A percentile compares a stretch with the other conserved stretches of the same genome.
These are phyloP conservation scores for Tachuris rubrigastra DNA, from an alignment of 2,113 vertebrate genomes.

Conservation along the genomic window DNA sequence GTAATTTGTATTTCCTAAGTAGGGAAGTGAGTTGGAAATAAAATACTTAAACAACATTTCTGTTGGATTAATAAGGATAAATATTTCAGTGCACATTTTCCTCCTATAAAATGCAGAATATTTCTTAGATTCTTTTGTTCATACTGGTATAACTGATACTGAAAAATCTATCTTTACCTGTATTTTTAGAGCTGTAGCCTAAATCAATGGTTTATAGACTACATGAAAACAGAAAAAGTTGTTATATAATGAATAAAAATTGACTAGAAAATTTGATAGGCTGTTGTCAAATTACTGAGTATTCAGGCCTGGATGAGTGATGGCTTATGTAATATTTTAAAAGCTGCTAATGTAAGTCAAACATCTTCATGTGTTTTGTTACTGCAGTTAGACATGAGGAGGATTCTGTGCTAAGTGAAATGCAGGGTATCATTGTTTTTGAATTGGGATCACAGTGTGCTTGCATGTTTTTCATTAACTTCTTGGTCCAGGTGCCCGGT, in stretches of 20 bases:
- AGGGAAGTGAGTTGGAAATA: not conserved
- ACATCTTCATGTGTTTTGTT: not conserved
- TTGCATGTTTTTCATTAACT: not conserved
- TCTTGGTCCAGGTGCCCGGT: not conserved
- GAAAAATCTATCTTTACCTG: not conserved
- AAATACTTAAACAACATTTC: not conserved
- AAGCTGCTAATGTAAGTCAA: not conserved
- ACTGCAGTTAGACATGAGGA: not conserved
- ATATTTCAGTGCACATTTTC: not conserved
- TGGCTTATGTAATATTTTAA: not conserved
- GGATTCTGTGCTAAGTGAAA: not conserved
- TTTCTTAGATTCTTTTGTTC: not conserved
- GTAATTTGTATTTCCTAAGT: not conserved
- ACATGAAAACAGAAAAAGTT: not conserved
- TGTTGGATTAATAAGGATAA: not conserved
- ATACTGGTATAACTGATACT: not conserved
- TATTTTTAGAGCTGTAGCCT: not conserved
- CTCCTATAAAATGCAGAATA: not conserved
- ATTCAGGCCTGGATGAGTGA: not conserved
- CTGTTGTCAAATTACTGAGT: not conserved
- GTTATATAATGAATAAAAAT: not conserved
- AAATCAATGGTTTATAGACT: not conserved
- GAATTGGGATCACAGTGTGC: too few species aligned
- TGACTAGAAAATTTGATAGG: not conserved
- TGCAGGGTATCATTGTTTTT: not conserved